Percentiles rank a stretch among this genome's conserved stretches.
These are phyloP conservation scores for Gastrophryne carolinensis DNA, from an alignment of 2,797 vertebrate genomes.

Conservation along the genomic window DNA sequence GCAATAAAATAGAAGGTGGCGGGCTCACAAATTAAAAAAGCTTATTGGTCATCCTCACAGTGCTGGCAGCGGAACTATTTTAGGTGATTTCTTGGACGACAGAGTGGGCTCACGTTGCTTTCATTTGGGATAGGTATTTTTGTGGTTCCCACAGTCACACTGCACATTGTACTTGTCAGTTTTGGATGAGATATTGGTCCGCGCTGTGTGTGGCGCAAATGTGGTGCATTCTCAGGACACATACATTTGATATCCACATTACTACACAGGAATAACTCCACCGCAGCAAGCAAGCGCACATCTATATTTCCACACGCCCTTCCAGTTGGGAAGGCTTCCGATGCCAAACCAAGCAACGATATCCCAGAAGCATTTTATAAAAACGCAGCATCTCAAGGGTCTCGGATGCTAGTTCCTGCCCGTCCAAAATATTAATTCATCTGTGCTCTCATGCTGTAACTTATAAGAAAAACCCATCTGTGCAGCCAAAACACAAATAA, in stretches of 20 bases:
- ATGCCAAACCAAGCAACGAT: slow-evolving; percentile 54
- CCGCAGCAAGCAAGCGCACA: background rate
- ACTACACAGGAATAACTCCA: background rate
- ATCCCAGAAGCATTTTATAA: slow-evolving; percentile 67
- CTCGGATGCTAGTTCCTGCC: slow-evolving; percentile 59
- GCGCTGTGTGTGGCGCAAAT: slow-evolving; percentile 1
- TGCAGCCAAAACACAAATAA: slow-evolving; percentile 79
- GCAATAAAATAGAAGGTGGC: slow-evolving; percentile 20
- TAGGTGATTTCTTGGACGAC: background rate
- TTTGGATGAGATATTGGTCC: background rate
- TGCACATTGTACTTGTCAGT: background rate
- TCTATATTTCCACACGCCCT: slow-evolving; percentile 30
- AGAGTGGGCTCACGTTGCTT: background rate
- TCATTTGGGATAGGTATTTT: background rate
- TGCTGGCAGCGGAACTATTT: background rate
- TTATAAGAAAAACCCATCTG: slow-evolving; percentile 62
- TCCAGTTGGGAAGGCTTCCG: slow-evolving; percentile 41
- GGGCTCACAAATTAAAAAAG: background rate
- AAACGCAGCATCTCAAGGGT: slow-evolving; percentile 58
- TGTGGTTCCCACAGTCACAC: background rate
- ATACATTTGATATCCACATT: background rate
- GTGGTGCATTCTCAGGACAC: background rate
- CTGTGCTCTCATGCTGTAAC: slow-evolving; percentile 58
- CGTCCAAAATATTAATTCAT: slow-evolving; percentile 66
- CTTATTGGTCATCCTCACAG: background rate